Percentiles rank a stretch among this genome's conserved stretches.
Conservation (phyloP, 2,797 vertebrate species). For the Muscicapa comitata region DNA sequence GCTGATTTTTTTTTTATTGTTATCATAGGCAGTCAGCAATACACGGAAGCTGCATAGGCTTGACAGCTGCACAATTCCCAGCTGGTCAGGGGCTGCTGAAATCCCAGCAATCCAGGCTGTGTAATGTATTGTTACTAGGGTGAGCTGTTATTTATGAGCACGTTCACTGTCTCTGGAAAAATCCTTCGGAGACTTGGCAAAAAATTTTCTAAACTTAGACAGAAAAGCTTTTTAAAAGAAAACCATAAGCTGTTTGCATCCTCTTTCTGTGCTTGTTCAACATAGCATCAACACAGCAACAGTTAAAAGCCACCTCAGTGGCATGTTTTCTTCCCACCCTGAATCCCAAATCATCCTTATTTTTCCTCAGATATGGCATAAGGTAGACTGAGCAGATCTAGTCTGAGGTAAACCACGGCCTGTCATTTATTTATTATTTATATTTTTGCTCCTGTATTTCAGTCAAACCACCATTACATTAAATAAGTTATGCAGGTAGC, state of each 20-base stretch:
- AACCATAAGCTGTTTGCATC: slow-evolving; percentile 4
- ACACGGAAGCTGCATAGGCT: background rate
- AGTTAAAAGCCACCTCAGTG: background rate
- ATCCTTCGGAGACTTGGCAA: slow-evolving; percentile 34
- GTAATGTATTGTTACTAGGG: slow-evolving; percentile 5
- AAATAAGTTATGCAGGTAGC: background rate
- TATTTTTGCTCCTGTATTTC: background rate
- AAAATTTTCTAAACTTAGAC: slow-evolving; percentile 56
- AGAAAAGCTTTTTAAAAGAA: slow-evolving; percentile 32
- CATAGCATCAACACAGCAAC: background rate
- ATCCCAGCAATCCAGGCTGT: slow-evolving; percentile 37
- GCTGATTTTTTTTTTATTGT: background rate
- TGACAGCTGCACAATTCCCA: slow-evolving; percentile 44
- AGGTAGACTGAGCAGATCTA: background rate
- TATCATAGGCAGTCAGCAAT: background rate
- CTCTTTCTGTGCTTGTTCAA: background rate
- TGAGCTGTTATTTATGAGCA: slow-evolving; percentile 36
- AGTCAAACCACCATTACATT: background rate
- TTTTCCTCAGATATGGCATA: background rate
- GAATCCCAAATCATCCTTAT: background rate
- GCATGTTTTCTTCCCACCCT: background rate
- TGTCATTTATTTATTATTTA: background rate
- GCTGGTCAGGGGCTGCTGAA: slow-evolving; percentile 34
- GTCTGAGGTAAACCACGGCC: background rate
- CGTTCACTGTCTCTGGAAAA: slow-evolving; percentile 21